Base-by-base conservation (phyloP, 2,113 vertebrate genomes). In the Chitala chitala region DNA sequence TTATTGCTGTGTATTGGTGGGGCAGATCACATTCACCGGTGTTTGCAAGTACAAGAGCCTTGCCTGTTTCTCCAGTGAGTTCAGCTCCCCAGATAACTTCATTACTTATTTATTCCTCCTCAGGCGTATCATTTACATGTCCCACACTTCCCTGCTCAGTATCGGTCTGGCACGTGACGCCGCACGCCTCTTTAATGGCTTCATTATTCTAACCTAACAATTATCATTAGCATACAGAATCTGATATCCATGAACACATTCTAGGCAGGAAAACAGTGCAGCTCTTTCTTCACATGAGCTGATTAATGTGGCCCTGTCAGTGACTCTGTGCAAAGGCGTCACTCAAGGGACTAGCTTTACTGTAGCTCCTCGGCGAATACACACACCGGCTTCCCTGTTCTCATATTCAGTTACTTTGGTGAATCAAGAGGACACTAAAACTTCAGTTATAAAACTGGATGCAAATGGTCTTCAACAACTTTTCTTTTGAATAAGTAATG, bases 61-160 rank as follows among this genome's bases (percentile, higher is more conserved):
- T 48, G 17, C 20, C 22, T 0, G 5, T 73, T 63, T 24, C 72
- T 59, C 29, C 38, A 29, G 44, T 38, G 44, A 73, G 17, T n/a
- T 31, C 40, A 48, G 71, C 55, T 33, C 31, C 56, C 55, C 71
- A 61, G 26, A 61, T 73, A 73, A 12, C 56, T 5, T 73, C 38
- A 46, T 73, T 36, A 46, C 20, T 59, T 59, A 73, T 61, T 73
- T 61, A 73, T 63, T 48, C n/a, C 40, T 61, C 29, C 55, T 20
- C 56, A n/a, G 38, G 55, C 4, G 9, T 29, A 46, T 63, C 58
- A 15, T 63, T 73, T 48, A 64, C 44, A 73, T 33, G 59, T 58
- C 44, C 40, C 10, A 31, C 56, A 63, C 4, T 9, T 24, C 56
- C 40, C 36, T 7, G 55, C 40, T 73, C 55, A 48, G 42, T 58